phyloP scores from a whole-genome alignment of 2,888 invertebrate genomes.

The Drosophila emarginata region DNA sequence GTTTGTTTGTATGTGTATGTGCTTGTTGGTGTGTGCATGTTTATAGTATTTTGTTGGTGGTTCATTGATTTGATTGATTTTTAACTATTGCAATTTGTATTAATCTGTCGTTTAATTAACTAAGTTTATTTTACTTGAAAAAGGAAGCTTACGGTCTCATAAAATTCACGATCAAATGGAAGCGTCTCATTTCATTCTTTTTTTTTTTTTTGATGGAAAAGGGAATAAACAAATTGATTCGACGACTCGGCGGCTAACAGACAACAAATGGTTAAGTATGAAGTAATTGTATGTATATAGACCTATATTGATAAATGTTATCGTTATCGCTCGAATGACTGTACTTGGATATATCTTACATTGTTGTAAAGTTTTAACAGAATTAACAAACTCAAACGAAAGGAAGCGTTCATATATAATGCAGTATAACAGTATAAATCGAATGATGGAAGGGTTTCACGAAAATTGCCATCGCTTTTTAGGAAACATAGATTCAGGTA shows the following conservation, averaged over 20 bases:
- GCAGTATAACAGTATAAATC: background rate
- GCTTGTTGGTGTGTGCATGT: background rate
- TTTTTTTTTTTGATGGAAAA: background rate
- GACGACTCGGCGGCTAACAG: background rate
- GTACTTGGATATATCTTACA: background rate
- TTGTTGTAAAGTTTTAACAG: too few species aligned
- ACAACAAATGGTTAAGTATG: background rate
- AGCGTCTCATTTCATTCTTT: background rate
- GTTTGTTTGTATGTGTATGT: conserved; percentile 1
- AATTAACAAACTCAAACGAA: background rate
- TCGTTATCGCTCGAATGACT: background rate
- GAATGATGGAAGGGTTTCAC: background rate
- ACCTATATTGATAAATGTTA: background rate
- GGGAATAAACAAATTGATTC: background rate
- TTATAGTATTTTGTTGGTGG: background rate
- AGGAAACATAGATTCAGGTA: background rate
- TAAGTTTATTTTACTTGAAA: conserved; percentile 5
- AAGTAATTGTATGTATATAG: background rate
- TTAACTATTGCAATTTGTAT: background rate
- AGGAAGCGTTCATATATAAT: background rate
- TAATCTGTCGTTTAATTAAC: conserved; percentile 9
- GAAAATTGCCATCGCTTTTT: background rate
- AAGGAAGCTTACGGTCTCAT: conserved; percentile 1
- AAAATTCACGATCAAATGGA: conserved; percentile 6
- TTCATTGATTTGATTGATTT: background rate